Evolutionary conservation across 2,113 vertebrate species (phyloP).

Genomic region (Xiphias gladius): DNA sequence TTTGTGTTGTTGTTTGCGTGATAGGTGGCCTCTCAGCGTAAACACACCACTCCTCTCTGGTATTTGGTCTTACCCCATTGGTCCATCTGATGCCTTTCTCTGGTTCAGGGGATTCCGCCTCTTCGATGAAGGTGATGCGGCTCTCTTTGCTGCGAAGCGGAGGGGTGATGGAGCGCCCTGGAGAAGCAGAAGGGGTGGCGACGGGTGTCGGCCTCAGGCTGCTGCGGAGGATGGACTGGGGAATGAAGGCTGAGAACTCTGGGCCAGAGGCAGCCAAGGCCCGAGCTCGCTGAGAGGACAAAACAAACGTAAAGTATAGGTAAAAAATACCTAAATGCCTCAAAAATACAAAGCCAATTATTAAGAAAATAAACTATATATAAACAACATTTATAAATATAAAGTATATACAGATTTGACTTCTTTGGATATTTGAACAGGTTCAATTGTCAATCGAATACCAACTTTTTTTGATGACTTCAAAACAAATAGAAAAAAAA

Average conservation of each 20-base stretch:
- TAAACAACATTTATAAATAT: too few relatives aligned
- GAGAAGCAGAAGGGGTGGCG: slow-evolving; percentile 91
- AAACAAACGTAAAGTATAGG: neutral
- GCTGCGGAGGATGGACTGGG: slow-evolving; percentile 93
- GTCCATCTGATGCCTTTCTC: slow-evolving; percentile 80
- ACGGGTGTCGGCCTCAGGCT: slow-evolving; percentile 91
- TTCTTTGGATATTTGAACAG: too few relatives aligned
- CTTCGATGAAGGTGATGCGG: slow-evolving; percentile 91
- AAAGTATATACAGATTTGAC: too few relatives aligned
- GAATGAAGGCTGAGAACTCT: slow-evolving; percentile 90
- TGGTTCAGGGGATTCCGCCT: slow-evolving; percentile 68
- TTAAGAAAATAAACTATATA: neutral
- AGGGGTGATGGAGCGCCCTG: slow-evolving; percentile 90
- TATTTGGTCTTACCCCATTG: slow-evolving; percentile 83
- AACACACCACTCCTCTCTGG: neutral
- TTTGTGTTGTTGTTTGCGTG: neutral
- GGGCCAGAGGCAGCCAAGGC: slow-evolving; percentile 87
- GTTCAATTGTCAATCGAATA: too few relatives aligned
- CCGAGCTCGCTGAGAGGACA: slow-evolving; percentile 88
- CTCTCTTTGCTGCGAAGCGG: slow-evolving; percentile 89
- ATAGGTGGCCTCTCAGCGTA: neutral
- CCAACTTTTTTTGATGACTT: too few relatives aligned
- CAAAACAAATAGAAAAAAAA: neutral
- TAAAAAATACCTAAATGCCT: neutral
- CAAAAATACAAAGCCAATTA: neutral